phyloP scores from a whole-genome alignment of 2,797 vertebrate genomes.

The Acanthornis magna region DNA sequence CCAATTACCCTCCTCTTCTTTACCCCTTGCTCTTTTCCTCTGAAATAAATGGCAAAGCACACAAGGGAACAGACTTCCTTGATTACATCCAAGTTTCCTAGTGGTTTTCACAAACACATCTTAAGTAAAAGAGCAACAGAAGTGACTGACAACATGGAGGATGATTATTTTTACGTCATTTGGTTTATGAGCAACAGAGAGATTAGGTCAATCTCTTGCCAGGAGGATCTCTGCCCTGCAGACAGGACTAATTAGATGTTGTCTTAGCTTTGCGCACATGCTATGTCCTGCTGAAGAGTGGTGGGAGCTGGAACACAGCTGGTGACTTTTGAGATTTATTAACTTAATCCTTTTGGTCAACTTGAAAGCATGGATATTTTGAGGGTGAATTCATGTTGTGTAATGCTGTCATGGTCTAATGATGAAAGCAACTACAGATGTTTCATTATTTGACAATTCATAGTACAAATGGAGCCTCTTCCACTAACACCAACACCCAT shows the following conservation, averaged over 20 bases:
- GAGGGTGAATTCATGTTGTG: not conserved
- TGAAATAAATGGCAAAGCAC: not conserved
- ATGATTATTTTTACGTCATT: not conserved
- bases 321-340: not conserved
- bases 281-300: not conserved
- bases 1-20: not conserved
- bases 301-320: not conserved
- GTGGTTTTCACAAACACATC: not conserved
- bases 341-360: not conserved
- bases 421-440: not conserved
- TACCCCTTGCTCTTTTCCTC: not conserved
- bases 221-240: not conserved
- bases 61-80: not conserved
- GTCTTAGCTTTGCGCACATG: not conserved
- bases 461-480: not conserved
- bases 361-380: not conserved
- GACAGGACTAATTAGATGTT: not conserved
- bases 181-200: not conserved
- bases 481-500: not conserved
- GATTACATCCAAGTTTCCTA: not conserved
- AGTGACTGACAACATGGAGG: not conserved
- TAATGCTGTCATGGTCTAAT: not conserved
- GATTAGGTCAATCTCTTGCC: not conserved
- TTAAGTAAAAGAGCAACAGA: not conserved
- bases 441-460: not conserved